phyloP scores from a whole-genome alignment of 2,797 vertebrate species.

The Menidia menidia region DNA sequence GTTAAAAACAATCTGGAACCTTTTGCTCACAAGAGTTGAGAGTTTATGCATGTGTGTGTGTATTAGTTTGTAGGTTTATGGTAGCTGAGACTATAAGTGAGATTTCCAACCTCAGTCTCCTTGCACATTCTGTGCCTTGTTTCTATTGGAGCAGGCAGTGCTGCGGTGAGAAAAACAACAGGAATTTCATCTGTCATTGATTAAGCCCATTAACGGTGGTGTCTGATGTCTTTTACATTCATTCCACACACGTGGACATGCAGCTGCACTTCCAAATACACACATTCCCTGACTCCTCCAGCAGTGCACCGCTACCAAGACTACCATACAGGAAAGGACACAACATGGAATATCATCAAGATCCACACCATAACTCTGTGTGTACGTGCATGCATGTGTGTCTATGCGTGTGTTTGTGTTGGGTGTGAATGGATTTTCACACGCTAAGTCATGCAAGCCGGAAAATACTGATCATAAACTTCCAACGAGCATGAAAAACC shows the following conservation, averaged over 20 bases:
- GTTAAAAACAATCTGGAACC: constrained; percentile 50
- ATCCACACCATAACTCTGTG: constrained; percentile 62
- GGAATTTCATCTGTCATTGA: constrained; percentile 84
- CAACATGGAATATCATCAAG: constrained; percentile 79
- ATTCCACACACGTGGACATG: constrained; percentile 74
- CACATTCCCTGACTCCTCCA: constrained; percentile 52
- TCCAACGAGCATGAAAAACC: constrained; percentile 79
- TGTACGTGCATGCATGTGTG: constrained; percentile 21
- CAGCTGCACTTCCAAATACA: constrained; percentile 77
- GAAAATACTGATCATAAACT: constrained; percentile 87
- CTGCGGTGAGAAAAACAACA: constrained; percentile 82
- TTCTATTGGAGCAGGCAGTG: constrained; percentile 80
- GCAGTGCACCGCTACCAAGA: constrained; percentile 69
- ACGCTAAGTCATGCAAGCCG: constrained; percentile 84
- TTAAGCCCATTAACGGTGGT: constrained; percentile 83
- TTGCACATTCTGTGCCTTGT: constrained; percentile 75
- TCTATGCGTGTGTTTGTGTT: constrained; percentile 68
- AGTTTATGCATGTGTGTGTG: constrained; percentile 29
- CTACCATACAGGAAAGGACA: constrained; percentile 72
- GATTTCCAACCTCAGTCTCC: constrained; percentile 81
- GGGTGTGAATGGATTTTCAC: constrained; percentile 85
- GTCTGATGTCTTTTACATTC: constrained; percentile 82
- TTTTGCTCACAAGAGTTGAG: constrained; percentile 33
- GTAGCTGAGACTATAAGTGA: constrained; percentile 68
- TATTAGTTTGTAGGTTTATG: constrained; percentile 44